Evolutionary conservation across 2,113 vertebrate species (phyloP).

Genomic region (Seriola aureovittata): DNA sequence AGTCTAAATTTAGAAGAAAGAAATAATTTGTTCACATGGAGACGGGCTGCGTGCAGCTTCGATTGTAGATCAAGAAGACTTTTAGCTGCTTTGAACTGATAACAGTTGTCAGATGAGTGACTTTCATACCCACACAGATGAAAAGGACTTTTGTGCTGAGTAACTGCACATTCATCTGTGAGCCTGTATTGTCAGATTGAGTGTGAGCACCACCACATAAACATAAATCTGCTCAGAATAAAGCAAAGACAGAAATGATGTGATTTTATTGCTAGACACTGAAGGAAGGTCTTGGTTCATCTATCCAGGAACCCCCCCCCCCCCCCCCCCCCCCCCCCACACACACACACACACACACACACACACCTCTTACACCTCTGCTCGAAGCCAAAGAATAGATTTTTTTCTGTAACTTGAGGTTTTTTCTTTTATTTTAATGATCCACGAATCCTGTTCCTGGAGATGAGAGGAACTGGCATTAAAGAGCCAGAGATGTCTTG

Average conservation of each 20-base stretch:
- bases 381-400: conserved; percentile 47
- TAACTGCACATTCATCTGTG: conserved; percentile 1
- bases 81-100: conserved; percentile 36
- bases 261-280: conserved; percentile 29
- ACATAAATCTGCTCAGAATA: conserved; percentile 35
- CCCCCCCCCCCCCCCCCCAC: too few species aligned
- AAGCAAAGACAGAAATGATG: conserved; percentile 31
- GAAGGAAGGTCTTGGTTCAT: conserved; percentile 33
- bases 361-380: not conserved
- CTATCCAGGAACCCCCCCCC: conserved; percentile 14
- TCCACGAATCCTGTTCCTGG: conserved; percentile 16
- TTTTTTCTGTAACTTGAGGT: conserved; percentile 57
- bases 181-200: conserved; percentile 30
- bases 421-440: conserved; percentile 55
- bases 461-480: conserved; percentile 54
- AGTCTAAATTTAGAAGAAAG: conserved; percentile 68
- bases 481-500: conserved; percentile 46
- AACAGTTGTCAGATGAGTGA: conserved; percentile 44
- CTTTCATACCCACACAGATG: conserved; percentile 25
- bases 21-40: conserved; percentile 46
- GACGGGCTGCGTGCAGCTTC: conserved; percentile 21
- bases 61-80: conserved; percentile 32
- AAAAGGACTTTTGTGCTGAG: conserved; percentile 23
- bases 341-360: too few species aligned
- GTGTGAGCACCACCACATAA: conserved; percentile 18